Evolutionary conservation across 2,888 invertebrate species (phyloP).

Genomic region (Amphipoea oculea): DNA sequence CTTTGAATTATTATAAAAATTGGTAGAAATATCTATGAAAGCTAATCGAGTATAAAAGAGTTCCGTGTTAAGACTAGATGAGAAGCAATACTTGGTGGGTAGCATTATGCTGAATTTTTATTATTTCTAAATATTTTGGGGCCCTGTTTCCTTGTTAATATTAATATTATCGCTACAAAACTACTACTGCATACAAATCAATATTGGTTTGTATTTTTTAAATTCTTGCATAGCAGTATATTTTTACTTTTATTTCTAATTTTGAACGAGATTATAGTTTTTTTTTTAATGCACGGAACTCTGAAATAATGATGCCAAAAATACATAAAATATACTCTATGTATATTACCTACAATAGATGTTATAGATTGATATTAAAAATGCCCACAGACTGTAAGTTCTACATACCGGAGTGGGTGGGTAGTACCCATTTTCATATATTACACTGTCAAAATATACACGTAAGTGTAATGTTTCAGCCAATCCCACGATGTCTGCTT

Average conservation of each 20-base stretch:
- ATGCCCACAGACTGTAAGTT: constrained; percentile 50
- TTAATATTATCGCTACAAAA: constrained; percentile 15
- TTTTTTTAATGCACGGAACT: constrained; percentile 54
- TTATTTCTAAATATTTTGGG: constrained; percentile 26
- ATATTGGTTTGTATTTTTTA: background rate
- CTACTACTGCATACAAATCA: background rate
- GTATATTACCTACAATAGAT: constrained; percentile 34
- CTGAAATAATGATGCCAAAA: constrained; percentile 69
- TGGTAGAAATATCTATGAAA: constrained; percentile 73
- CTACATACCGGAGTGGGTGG: constrained; percentile 14
- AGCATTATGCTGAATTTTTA: background rate
- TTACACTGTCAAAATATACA: constrained; percentile 42
- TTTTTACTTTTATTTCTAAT: constrained; percentile 20
- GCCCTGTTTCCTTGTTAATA: constrained; percentile 49
- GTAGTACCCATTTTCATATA: constrained; percentile 17
- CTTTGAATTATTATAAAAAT: constrained; percentile 69
- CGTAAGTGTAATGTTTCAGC: background rate
- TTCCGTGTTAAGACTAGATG: constrained; percentile 57
- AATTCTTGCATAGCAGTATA: background rate
- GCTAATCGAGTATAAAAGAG: constrained; percentile 67
- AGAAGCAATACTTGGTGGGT: constrained; percentile 17
- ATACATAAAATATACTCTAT: constrained; percentile 70
- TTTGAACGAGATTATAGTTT: constrained; percentile 16
- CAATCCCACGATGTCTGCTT: background rate
- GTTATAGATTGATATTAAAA: constrained; percentile 40